phyloP scores from a whole-genome alignment of 2,113 vertebrate genomes.

The Chaenogobius annularis region DNA sequence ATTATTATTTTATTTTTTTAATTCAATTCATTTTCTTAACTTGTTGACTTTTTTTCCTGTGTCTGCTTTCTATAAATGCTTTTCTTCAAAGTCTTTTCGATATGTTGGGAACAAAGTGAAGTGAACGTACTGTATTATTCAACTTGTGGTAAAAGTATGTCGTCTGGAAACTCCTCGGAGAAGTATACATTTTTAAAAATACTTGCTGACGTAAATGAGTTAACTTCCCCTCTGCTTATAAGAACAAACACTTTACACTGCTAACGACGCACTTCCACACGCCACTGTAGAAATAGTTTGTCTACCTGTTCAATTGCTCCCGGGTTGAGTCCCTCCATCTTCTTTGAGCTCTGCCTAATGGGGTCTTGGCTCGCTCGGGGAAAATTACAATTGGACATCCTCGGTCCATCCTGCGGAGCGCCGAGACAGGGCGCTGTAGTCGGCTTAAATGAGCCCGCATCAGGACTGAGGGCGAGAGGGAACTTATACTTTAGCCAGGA shows the following conservation, averaged over 20 bases:
- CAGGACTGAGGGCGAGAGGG: conserved; percentile 48
- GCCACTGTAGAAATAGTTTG: conserved; percentile 56
- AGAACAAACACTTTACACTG: not conserved
- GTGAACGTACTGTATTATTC: too few relatives aligned
- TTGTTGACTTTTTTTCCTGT: too few relatives aligned
- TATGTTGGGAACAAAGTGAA: too few relatives aligned
- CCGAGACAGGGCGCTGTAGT: conserved; percentile 45
- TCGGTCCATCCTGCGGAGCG: conserved; percentile 15
- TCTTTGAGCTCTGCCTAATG: conserved; percentile 61
- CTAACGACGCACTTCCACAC: not conserved
- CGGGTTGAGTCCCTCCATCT: conserved; percentile 55
- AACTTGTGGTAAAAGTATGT: too few relatives aligned
- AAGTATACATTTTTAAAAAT: too few relatives aligned
- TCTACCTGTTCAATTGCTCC: conserved; percentile 62
- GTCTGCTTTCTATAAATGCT: too few relatives aligned
- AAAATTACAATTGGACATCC: conserved; percentile 58
- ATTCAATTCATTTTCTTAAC: too few relatives aligned
- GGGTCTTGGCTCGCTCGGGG: conserved; percentile 56
- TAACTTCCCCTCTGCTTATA: not conserved
- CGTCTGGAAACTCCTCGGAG: too few relatives aligned
- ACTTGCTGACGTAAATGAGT: too few relatives aligned
- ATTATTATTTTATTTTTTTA: too few relatives aligned
- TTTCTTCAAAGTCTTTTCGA: too few relatives aligned
- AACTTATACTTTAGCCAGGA: not conserved
- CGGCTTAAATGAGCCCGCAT: conserved; percentile 59